Conservation (phyloP, 2,797 vertebrate species). For the Agapornis canus region DNA sequence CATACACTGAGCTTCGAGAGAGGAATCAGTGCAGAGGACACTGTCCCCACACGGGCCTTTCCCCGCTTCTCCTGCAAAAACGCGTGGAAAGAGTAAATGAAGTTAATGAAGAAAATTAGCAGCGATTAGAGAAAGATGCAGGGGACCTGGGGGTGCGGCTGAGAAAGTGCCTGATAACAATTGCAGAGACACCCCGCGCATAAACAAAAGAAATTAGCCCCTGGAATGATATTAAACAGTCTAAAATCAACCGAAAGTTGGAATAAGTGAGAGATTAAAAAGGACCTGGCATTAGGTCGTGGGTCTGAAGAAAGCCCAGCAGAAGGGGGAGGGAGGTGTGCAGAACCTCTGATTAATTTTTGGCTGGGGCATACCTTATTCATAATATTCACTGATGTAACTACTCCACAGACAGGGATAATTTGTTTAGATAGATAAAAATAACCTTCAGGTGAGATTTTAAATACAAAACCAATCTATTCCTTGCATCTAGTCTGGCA, state of each 20-base stretch:
- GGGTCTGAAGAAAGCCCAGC: constrained; percentile 41
- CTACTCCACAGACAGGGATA: constrained; percentile 61
- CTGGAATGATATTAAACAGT: constrained; percentile 55
- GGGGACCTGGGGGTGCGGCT: not conserved
- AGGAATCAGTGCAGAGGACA: not conserved
- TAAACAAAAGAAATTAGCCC: constrained; percentile 63
- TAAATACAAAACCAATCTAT: constrained; percentile 62
- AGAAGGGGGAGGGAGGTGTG: constrained; percentile 32
- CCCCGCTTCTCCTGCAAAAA: not conserved
- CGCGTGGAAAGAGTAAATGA: constrained; percentile 77
- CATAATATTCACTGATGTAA: constrained; percentile 54
- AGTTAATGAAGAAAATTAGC: constrained; percentile 81
- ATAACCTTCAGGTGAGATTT: constrained; percentile 73
- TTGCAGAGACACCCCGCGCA: not conserved
- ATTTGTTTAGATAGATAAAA: constrained; percentile 73
- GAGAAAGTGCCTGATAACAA: constrained; percentile 16
- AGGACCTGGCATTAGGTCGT: constrained; percentile 58
- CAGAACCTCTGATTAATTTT: constrained; percentile 70
- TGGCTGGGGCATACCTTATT: constrained; percentile 54
- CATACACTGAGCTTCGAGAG: rapidly evolving
- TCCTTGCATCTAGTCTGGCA: constrained; percentile 48
- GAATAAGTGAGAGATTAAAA: constrained; percentile 67
- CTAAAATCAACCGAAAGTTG: constrained; percentile 63
- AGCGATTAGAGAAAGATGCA: constrained; percentile 63
- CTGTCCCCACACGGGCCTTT: not conserved